Conservation (phyloP, 2,888 invertebrate species). For the Ecliptopera silaceata region DNA sequence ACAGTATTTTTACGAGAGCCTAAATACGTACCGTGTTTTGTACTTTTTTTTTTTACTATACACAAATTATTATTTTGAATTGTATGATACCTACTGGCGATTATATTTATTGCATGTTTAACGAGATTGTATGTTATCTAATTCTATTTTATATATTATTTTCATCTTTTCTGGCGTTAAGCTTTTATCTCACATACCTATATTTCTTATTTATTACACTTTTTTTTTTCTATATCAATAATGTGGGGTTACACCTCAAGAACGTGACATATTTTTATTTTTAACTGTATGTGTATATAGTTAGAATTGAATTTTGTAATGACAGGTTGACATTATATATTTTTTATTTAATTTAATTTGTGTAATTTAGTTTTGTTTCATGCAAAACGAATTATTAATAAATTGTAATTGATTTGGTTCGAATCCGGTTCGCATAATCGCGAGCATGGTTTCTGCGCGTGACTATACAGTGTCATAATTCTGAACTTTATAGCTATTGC, state of each 20-base stretch:
- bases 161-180: no score
- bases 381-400: not conserved
- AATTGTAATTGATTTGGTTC: not conserved
- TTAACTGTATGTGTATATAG: no score
- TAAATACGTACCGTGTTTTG: not conserved
- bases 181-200: no score
- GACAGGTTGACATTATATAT: not conserved
- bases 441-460: not conserved
- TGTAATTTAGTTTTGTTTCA: not conserved
- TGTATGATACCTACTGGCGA: no score
- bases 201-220: no score
- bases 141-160: no score
- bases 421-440: not conserved
- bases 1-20: conserved; percentile 10
- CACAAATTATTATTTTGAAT: no score
- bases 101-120: no score
- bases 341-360: not conserved
- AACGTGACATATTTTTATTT: no score
- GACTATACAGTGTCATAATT: not conserved
- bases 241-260: no score
- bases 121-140: no score
- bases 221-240: no score
- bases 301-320: not conserved
- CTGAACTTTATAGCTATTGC: not conserved
- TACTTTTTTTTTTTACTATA: not conserved